phyloP scores from a whole-genome alignment of 1,140 invertebrate species.

The Drosophila elegans region DNA sequence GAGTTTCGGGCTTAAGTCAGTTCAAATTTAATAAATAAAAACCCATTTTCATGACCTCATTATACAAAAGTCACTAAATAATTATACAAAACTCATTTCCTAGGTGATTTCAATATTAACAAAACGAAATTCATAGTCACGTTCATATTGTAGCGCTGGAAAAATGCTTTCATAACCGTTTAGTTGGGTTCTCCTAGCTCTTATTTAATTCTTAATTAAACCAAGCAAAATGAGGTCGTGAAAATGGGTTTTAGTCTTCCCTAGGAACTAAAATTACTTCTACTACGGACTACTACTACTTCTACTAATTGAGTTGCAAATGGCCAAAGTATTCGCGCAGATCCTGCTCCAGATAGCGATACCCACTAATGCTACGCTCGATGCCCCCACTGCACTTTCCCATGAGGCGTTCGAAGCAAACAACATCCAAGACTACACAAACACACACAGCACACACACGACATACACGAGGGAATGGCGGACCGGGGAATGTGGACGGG shows the following conservation, averaged over 20 bases:
- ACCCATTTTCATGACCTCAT: not conserved
- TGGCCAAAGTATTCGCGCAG: slow-evolving; percentile 74
- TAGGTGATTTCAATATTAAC: not conserved
- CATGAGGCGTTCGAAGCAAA: slow-evolving; percentile 81
- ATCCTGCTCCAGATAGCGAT: slow-evolving; percentile 79
- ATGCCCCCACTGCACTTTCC: slow-evolving; percentile 72
- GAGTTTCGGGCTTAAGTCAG: slow-evolving; percentile 25
- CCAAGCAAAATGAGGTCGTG: not conserved
- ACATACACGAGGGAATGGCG: slow-evolving; percentile 32
- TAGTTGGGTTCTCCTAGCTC: not conserved
- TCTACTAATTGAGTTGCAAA: slow-evolving; percentile 32
- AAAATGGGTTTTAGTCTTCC: not conserved
- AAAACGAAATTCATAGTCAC: not conserved
- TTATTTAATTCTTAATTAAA: not conserved
- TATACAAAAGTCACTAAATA: no score
- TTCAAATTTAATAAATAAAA: not conserved
- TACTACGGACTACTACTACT: slow-evolving; percentile 16
- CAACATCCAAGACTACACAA: slow-evolving; percentile 70
- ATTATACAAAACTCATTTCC: not conserved
- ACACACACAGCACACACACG: slow-evolving; percentile 52
- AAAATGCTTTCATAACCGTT: not conserved
- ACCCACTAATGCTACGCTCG: slow-evolving; percentile 73
- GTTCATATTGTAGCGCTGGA: not conserved
- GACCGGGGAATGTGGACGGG: slow-evolving; percentile 6
- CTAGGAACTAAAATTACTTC: not conserved